A percentile compares a stretch with the other conserved stretches of the same genome.
Evolutionary conservation across 1,140 invertebrate species (phyloP).

Genomic region (Lucilia sericata): DNA sequence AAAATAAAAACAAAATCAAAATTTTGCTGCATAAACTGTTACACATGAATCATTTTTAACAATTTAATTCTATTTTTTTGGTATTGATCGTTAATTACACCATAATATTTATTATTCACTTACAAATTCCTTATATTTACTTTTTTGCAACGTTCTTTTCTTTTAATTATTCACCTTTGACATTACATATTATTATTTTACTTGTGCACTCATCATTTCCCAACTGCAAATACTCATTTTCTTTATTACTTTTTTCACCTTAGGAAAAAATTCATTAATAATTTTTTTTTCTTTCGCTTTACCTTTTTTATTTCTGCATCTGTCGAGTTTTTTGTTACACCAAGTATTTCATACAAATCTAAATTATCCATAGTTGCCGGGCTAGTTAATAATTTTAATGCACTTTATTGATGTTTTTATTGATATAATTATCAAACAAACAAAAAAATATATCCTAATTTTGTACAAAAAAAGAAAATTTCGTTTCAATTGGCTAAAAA

Average conservation of each 20-base stretch:
- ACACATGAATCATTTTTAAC: background rate
- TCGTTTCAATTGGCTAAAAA: constrained; percentile 1
- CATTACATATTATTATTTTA: background rate
- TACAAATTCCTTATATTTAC: no score
- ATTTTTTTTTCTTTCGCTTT: constrained; percentile 54
- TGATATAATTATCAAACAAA: background rate
- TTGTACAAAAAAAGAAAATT: constrained; percentile 9
- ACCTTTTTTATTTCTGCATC: constrained; percentile 91
- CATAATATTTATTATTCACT: no score
- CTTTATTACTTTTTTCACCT: background rate
- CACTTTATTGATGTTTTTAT: constrained; percentile 25
- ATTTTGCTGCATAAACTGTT: background rate
- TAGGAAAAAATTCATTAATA: background rate
- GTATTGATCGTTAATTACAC: no score
- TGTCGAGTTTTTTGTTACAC: constrained; percentile 79
- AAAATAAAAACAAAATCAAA: background rate
- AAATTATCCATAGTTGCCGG: constrained; percentile 73
- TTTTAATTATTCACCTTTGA: background rate
- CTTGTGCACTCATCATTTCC: background rate
- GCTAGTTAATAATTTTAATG: background rate
- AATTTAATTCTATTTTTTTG: no score
- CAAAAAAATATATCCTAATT: background rate
- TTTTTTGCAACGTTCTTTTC: background rate
- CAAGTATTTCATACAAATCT: constrained; percentile 86
- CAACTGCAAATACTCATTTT: background rate